Evolutionary conservation across 2,888 invertebrate genomes (phyloP), one percentile per base, ranked within the genome.

Genomic region (Synanthedon tipuliformis): DNA sequence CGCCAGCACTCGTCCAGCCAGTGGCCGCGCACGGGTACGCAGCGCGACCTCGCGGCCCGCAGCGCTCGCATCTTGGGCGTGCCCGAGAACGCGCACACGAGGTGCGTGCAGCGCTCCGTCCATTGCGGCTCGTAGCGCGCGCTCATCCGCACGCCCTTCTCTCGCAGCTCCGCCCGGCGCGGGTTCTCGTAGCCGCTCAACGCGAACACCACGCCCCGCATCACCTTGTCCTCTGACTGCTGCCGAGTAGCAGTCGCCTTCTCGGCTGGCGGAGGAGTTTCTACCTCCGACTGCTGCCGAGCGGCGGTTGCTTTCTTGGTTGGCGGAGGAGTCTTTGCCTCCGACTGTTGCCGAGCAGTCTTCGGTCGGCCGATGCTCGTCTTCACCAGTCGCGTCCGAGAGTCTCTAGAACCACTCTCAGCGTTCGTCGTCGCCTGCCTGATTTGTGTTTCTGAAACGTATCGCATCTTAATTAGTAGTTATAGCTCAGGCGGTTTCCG

Each of bases 101-200:
- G 90, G 82, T 97, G 97, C 5, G 96, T 96, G 73, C 94, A 95
- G 27, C 71, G 73, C 15, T 78, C 69, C 52, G 89, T 89, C 96
- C 96, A 96, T 80, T 94, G 93, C 0, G 90, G 82, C 71, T 89
- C 90, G 70, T 94, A 95, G 60, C 86, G 88, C 1, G 95, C 96
- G 2, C 97, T 97, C 90, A 97, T 90, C 53, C 90, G 89, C 3
- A 92, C 55, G 5, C 94, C 95, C 61, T 89, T 89, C 57, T 88
- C 89, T 41, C 96, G 82, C 51, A 97, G 69, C 55, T 88, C 78
- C 0, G 89, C 89, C 51, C 97, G 89, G 55, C 89, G 88, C 4
- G 97, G 97, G 86, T 97, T 94, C 83, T 92, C 89, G 80, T 94
- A 96, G 0, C 97, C 97, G 81, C 95, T 96, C 58, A 97, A 89